A percentile compares a stretch with the other conserved stretches of the same genome.
Evolutionary conservation across 2,888 invertebrate species (phyloP).

Genomic region (Furcula furcula): DNA sequence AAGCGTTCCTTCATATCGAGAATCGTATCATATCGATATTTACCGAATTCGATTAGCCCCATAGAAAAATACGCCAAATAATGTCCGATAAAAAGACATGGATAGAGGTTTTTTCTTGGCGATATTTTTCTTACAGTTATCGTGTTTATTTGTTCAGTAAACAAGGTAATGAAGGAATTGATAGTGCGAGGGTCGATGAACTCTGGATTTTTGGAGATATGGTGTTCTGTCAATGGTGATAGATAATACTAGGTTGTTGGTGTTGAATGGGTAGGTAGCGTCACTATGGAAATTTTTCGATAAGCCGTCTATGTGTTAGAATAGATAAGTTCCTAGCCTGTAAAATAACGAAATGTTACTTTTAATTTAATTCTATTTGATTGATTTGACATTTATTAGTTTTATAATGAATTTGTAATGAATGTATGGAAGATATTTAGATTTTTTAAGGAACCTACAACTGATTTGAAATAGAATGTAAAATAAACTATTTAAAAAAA

Average conservation of each 20-base stretch:
- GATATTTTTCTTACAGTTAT: conserved; percentile 67
- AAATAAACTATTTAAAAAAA: no score
- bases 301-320: conserved; percentile 3
- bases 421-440: no score
- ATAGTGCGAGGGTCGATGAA: conserved; percentile 56
- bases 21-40: conserved; percentile 57
- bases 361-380: no score
- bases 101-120: conserved; percentile 55
- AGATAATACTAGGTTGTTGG: conserved; percentile 23
- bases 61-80: conserved; percentile 68
- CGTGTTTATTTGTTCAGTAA: conserved; percentile 65
- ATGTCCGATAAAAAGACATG: conserved; percentile 56
- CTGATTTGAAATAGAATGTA: no score
- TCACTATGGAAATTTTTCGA: conserved; percentile 13
- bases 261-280: conserved; percentile 20
- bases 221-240: conserved; percentile 21
- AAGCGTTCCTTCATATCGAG: conserved; percentile 55
- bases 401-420: no score
- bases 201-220: conserved; percentile 37
- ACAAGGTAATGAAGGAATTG: conserved; percentile 69
- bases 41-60: conserved; percentile 69
- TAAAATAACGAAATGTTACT: no score
- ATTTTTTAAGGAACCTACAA: no score
- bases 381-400: no score
- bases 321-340: background rate